Evolutionary conservation across 1,140 invertebrate genomes (phyloP), one percentile per base, ranked within the genome.

Genomic region (Bombus impatiens): DNA sequence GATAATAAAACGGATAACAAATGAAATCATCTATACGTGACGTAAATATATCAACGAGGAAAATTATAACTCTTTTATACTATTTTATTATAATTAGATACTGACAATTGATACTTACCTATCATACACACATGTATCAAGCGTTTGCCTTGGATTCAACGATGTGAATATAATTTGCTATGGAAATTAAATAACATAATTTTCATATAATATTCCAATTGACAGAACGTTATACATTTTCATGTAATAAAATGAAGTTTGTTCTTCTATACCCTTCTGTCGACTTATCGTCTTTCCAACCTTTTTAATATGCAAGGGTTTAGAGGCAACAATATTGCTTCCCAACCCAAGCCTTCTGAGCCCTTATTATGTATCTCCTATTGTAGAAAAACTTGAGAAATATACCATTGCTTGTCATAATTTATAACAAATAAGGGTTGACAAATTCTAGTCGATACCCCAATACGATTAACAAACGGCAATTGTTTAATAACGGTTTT

Each of bases 161-260:
- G 40, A 84, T 80, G 28, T 74, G 40, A 85, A 62, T 42, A n/a
- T 74, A 53, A 80, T 80, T 80, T 80, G 80, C 37, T 44, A 53
- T 62, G 25, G 44, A 35, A 71, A 65, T 62, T 68, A 53, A 67
- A 62, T 37, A 53, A 68, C 67, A 28, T 78, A 37, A 79, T 88
- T 89, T 74, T 80, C 78, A 86, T 86, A 86, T 78, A 62, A 85
- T 88, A 74, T 88, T 88, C 57, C 78, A 88, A 67, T 62, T 71
- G 83, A 82, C 42, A 78, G 62, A 88, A 78, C 62, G 84, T 85
- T 88, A 75, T 86, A 89, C 87, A 86, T 82, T 89, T 89, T 89
- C 88, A 86, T 86, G 47, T 88, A 89, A 89, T 89, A 89, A 89
- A 89, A 89, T 75, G 53, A 78, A 42, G 84, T 82, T 88, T 82